Percentiles rank a stretch among this genome's conserved stretches.
These are phyloP conservation scores for Hirtodrosophila cameraria DNA, from an alignment of 2,888 invertebrate genomes.

Conservation along the genomic window DNA sequence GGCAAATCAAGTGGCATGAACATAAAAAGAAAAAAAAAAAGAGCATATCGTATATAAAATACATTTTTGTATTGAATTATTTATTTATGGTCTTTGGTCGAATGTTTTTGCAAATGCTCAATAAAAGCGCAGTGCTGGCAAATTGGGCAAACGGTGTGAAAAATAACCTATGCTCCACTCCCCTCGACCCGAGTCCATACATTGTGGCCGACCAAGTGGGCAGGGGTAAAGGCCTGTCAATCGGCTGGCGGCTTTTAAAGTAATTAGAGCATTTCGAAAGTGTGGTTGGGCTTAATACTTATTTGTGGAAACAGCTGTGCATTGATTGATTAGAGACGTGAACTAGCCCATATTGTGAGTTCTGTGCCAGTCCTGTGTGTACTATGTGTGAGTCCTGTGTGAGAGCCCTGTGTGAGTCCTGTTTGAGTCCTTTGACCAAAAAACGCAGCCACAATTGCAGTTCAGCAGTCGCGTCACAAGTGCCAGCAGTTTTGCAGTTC, in stretches of 20 bases:
- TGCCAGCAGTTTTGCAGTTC: constrained; percentile 24
- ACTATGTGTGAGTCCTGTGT: too few species aligned
- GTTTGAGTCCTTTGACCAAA: constrained; percentile 10
- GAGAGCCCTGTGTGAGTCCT: too few species aligned
- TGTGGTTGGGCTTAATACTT: constrained; percentile 57
- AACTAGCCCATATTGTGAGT: not conserved
- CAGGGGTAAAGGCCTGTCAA: not conserved
- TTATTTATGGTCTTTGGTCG: constrained; percentile 58
- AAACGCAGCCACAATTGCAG: constrained; percentile 1
- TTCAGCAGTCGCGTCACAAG: constrained; percentile 8
- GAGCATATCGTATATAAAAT: constrained; percentile 8
- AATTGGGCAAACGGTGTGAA: constrained; percentile 45
- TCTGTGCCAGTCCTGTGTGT: too few species aligned
- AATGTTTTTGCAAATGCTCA: constrained; percentile 36
- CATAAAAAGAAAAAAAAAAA: too few species aligned
- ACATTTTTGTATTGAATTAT: constrained; percentile 64
- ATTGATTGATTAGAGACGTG: constrained; percentile 54
- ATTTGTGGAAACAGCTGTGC: constrained; percentile 53
- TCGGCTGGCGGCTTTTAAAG: constrained; percentile 68
- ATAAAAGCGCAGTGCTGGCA: constrained; percentile 47
- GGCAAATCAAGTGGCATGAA: constrained; percentile 47
- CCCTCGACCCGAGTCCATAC: not conserved
- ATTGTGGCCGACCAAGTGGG: constrained; percentile 23
- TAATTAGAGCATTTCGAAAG: constrained; percentile 66
- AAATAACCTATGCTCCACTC: constrained; percentile 16